Conservation (phyloP, 2,113 vertebrate genomes). For the Falco punctatus region DNA sequence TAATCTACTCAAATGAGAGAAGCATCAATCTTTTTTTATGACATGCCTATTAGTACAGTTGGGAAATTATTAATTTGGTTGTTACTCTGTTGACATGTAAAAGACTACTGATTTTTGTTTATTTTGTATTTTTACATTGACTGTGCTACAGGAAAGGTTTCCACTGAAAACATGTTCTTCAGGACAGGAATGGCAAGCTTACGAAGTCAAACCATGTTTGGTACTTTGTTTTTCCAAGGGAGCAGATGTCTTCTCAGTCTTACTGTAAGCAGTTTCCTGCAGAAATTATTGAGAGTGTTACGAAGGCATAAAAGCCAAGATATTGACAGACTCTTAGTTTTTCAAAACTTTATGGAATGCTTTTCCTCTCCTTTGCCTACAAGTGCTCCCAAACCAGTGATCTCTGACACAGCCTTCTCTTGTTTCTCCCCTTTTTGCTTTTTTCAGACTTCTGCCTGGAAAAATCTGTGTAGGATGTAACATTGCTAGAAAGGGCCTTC, state of each 20-base stretch:
- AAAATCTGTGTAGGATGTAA: not conserved
- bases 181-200: not conserved
- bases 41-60: not conserved
- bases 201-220: not conserved
- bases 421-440: accelerated
- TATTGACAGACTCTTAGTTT: not conserved
- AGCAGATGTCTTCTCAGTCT: not conserved
- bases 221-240: not conserved
- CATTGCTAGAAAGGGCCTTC: not conserved
- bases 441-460: not conserved
- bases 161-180: not conserved
- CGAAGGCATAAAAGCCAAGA: not conserved
- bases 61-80: not conserved
- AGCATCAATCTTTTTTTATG: not conserved
- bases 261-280: not conserved
- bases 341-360: not conserved
- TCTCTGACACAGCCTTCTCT: not conserved
- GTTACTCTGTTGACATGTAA: not conserved
- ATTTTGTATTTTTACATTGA: not conserved
- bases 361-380: not conserved
- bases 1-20: not conserved
- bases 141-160: not conserved
- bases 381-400: not conserved
- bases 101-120: not conserved
- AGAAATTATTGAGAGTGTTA: not conserved